Percentiles rank a stretch among this genome's conserved stretches.
These are phyloP conservation scores for Tauraco hartlaubi DNA, from an alignment of 2,797 vertebrate species.

Conservation along the genomic window DNA sequence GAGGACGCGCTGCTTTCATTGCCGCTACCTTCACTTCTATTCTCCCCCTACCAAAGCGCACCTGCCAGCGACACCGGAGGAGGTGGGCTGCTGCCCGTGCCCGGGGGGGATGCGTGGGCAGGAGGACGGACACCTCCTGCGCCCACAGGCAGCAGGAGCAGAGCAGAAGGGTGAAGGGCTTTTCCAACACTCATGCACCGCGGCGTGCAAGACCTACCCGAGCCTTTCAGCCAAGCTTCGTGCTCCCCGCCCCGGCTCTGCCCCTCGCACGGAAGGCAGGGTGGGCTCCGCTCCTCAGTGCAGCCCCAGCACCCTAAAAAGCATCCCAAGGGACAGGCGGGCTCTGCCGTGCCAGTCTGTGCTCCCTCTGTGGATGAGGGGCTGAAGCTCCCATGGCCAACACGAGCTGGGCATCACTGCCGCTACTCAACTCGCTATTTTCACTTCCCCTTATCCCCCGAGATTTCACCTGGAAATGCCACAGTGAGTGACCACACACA, in stretches of 20 bases:
- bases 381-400: background rate
- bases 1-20: background rate
- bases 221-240: background rate
- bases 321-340: background rate
- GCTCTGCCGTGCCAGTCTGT: accelerated
- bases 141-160: background rate
- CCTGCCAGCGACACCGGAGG: background rate
- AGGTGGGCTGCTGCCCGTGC: background rate
- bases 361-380: background rate
- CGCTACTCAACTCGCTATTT: accelerated
- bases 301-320: background rate
- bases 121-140: background rate
- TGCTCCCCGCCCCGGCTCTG: background rate
- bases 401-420: background rate
- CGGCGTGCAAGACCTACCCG: background rate
- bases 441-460: background rate
- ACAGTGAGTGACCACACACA: accelerated
- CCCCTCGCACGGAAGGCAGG: background rate
- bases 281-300: background rate
- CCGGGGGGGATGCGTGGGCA: accelerated
- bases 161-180: background rate
- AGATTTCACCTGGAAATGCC: background rate
- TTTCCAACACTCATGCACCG: accelerated
- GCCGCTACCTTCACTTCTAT: background rate
- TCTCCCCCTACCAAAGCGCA: background rate